These are phyloP conservation scores for Porites australiensis DNA, from an alignment of 64 coral and sea anemone species.

Conservation along the genomic window DNA sequence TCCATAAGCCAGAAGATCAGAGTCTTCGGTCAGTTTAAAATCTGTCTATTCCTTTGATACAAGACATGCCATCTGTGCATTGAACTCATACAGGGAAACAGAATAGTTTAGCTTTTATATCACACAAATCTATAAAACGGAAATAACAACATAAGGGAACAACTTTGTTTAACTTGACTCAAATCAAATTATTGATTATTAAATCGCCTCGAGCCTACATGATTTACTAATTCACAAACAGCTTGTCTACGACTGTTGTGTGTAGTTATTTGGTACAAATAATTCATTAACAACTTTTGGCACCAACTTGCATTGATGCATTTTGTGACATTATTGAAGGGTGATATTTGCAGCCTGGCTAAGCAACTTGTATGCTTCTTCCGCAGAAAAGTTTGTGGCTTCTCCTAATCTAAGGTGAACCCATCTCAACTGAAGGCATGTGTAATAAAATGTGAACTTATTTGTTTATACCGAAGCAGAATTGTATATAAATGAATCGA, in stretches of 20 bases:
- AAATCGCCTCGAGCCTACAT: too few species aligned
- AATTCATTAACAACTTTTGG: background rate
- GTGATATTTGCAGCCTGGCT: conserved; percentile 15
- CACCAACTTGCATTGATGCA: conserved; percentile 32
- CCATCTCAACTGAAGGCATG: too few species aligned
- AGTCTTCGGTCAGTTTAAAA: conserved; percentile 7
- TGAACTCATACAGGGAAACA: conserved; percentile 45
- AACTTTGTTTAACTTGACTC: too few species aligned
- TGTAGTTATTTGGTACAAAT: background rate
- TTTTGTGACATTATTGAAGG: background rate
- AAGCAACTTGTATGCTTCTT: conserved; percentile 11
- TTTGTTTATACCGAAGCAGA: background rate
- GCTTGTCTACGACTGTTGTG: background rate
- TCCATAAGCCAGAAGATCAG: conserved; percentile 32
- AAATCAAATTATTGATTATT: too few species aligned
- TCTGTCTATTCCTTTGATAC: background rate
- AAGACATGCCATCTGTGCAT: conserved; percentile 29
- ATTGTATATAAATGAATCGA: background rate
- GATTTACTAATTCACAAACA: too few species aligned
- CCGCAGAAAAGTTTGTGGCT: background rate
- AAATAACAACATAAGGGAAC: too few species aligned
- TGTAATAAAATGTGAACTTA: too few species aligned
- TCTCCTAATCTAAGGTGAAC: background rate
- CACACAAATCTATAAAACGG: conserved; percentile 13
- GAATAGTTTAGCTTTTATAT: conserved; percentile 20